Percentiles rank a stretch among this genome's conserved stretches.
Conservation (phyloP, 1,140 invertebrate species). For the Anoplophora glabripennis region DNA sequence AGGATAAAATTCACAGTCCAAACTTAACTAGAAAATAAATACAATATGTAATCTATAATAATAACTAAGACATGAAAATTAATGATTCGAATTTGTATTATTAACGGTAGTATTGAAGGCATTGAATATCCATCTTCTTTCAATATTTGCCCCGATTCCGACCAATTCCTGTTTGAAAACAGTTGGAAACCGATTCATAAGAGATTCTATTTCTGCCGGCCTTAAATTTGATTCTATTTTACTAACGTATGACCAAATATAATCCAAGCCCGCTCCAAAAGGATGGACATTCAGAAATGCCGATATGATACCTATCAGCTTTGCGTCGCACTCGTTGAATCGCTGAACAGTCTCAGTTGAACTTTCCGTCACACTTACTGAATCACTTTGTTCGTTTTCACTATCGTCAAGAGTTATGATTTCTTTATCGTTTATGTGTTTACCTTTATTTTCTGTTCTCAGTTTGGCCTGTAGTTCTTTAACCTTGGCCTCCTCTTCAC, state of each 20-base stretch:
- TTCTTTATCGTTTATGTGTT: slow-evolving; percentile 33
- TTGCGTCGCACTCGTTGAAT: slow-evolving; percentile 54
- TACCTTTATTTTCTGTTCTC: slow-evolving; percentile 46
- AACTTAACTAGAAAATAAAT: neutral
- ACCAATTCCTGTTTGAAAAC: slow-evolving; percentile 74
- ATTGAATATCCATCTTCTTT: slow-evolving; percentile 74
- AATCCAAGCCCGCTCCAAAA: slow-evolving; percentile 79
- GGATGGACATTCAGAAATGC: slow-evolving; percentile 86
- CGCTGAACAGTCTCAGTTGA: slow-evolving; percentile 29
- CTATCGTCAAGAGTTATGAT: slow-evolving; percentile 43
- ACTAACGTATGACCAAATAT: slow-evolving; percentile 80
- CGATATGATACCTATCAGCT: slow-evolving; percentile 73
- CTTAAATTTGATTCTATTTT: slow-evolving; percentile 67
- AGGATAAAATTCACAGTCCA: too few relatives aligned
- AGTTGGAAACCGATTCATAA: slow-evolving; percentile 71
- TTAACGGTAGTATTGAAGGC: slow-evolving; percentile 53
- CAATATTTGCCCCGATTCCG: slow-evolving; percentile 74
- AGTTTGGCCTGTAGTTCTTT: slow-evolving; percentile 57
- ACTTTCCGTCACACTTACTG: slow-evolving; percentile 18
- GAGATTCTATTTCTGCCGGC: slow-evolving; percentile 69
- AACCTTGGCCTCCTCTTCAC: slow-evolving; percentile 60
- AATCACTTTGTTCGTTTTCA: slow-evolving; percentile 40
- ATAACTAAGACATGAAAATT: neutral
- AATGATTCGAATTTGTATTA: neutral
- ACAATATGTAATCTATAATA: slow-evolving; percentile 1